phyloP scores from a whole-genome alignment of 2,888 invertebrate species.

The Cordilura impudica region DNA sequence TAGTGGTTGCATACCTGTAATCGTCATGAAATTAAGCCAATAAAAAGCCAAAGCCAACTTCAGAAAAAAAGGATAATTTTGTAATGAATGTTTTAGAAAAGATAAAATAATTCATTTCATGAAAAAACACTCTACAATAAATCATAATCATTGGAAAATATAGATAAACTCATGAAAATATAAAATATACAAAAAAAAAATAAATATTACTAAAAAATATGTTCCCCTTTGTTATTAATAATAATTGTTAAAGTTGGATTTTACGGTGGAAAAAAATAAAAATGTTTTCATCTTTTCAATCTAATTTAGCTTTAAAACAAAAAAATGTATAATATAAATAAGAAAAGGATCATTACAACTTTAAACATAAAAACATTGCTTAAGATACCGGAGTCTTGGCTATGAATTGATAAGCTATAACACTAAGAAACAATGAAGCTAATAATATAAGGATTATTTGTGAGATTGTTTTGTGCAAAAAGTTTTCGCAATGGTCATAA shows the following conservation, averaged over 20 bases:
- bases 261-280: not conserved
- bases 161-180: not conserved
- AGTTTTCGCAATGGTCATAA: slow-evolving; percentile 51
- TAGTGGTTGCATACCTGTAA: slow-evolving; percentile 61
- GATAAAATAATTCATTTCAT: slow-evolving; percentile 59
- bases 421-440: not conserved
- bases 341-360: slow-evolving; percentile 12
- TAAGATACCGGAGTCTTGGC: slow-evolving; percentile 20
- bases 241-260: not conserved
- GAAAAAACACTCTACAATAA: slow-evolving; percentile 20
- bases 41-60: slow-evolving; percentile 58
- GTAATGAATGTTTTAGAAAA: slow-evolving; percentile 59
- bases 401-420: slow-evolving; percentile 45
- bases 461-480: slow-evolving; percentile 28
- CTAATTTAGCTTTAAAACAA: slow-evolving; percentile 22
- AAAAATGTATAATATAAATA: not conserved
- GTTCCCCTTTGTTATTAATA: slow-evolving; percentile 4
- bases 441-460: slow-evolving; percentile 15
- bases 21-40: slow-evolving; percentile 63
- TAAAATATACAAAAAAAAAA: not conserved
- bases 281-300: slow-evolving; percentile 11
- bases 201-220: not conserved
- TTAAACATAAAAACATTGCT: slow-evolving; percentile 44
- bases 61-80: slow-evolving; percentile 43
- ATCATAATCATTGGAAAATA: slow-evolving; percentile 27